Evolutionary conservation across 2,113 vertebrate species (phyloP), one percentile per base, ranked within the genome.

Genomic region (Lasiurus cinereus): DNA sequence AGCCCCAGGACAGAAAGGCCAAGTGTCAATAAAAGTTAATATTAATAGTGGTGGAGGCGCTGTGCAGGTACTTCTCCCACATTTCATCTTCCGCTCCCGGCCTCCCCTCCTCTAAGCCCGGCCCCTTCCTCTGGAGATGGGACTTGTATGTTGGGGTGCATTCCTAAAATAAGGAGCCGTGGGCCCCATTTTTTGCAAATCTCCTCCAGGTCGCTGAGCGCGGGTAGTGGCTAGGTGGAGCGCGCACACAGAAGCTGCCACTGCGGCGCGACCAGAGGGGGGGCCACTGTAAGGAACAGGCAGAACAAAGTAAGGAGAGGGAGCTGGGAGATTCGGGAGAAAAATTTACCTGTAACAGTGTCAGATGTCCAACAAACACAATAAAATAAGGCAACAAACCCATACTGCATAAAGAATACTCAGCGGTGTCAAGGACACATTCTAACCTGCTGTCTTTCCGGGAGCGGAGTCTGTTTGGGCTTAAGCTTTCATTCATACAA

Each of bases 1-100:
- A 83, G 72, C 27, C 70, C 59, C 2, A 15, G 90, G 31, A 78
- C 33, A 77, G 29, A 84, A 87, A 87, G 94, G 83, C 83, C 70
- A 56, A 62, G 43, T 86, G 74, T 91, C 91, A 27, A 54, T 54
- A 52, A 73, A 83, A 94, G 93, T 97, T 97, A 97, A 96, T 97
- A 92, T 95, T 95, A 90, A 96, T 92, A n/a, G 92, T 7, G 22
- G 54, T 13, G 33, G 86, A 74, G 82, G 87, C 10, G 52, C 74
- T 77, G 1, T 5, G 78, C 76, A 54, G 2, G 15, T 5, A 29
- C 70, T 66, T 79, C 59, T 62, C n/a, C 78, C 24, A 21, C 70
- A 4, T 16, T 33, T 54, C 54, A 8, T 6, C 66, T 1, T 29
- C 43, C 22, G 12, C 5, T 36, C 14, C 10, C 5, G 13, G 21